Evolutionary conservation across 1,140 invertebrate genomes (phyloP).

Genomic region (Cepaea nemoralis): DNA sequence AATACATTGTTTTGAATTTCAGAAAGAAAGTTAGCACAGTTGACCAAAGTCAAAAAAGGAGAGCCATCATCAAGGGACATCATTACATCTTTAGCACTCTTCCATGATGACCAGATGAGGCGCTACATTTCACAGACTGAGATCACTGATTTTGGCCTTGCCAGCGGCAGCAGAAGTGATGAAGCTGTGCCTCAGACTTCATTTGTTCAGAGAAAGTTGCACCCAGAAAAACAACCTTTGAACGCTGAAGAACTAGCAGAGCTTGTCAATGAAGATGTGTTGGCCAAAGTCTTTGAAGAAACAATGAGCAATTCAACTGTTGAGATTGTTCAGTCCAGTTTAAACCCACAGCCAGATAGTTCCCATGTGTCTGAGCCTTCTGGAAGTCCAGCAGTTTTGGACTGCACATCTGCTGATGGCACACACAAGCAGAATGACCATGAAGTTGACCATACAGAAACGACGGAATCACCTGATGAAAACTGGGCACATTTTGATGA

Average conservation of each 20-base stretch:
- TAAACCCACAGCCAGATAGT: too few species aligned
- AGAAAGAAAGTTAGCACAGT: constrained; percentile 20
- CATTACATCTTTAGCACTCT: constrained; percentile 16
- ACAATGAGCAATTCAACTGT: background rate
- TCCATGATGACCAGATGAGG: constrained; percentile 34
- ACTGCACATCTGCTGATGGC: background rate
- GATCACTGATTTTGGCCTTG: background rate
- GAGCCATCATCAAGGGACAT: constrained; percentile 32
- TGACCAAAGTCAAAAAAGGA: background rate
- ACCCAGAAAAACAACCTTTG: constrained; percentile 27
- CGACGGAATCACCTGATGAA: background rate
- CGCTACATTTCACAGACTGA: background rate
- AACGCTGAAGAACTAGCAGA: constrained; percentile 25
- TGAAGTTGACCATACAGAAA: background rate
- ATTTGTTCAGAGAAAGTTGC: constrained; percentile 22
- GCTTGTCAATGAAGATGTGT: constrained; percentile 15
- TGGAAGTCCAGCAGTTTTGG: background rate
- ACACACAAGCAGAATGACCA: background rate
- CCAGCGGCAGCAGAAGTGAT: background rate
- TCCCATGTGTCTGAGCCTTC: background rate
- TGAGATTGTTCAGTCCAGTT: background rate
- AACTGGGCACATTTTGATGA: constrained; percentile 9
- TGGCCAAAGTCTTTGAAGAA: constrained; percentile 24
- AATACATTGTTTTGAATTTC: too few species aligned
- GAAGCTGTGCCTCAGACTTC: background rate